Conservation (phyloP, 37 sponge, comb jelly and placozoan species). For the Theonella swinhoei region DNA sequence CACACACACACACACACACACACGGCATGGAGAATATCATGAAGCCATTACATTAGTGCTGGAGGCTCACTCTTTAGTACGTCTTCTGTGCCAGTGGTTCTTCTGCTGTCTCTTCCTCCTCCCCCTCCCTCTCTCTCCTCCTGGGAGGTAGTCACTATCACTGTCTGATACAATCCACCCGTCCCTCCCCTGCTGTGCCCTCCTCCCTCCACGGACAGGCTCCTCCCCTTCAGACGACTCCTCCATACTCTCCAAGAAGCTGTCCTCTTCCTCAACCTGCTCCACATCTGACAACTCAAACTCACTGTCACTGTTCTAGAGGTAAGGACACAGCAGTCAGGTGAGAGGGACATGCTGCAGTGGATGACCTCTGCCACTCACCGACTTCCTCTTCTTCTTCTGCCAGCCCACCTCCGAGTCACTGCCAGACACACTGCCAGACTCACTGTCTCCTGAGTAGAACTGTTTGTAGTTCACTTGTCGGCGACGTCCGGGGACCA, state of each 20-base stretch:
- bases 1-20: no score
- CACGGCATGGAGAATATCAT: no score
- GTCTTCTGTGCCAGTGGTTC: constrained; percentile 12
- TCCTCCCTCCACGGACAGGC: background rate
- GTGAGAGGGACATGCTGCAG: background rate
- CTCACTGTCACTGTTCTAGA: constrained; percentile 43
- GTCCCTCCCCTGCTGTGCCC: background rate
- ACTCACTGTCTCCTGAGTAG: background rate
- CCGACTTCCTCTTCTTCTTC: background rate
- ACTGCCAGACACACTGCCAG: background rate
- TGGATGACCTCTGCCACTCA: background rate
- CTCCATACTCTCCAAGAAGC: background rate
- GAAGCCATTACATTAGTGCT: no score
- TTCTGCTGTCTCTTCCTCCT: constrained; percentile 3
- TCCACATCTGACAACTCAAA: constrained; percentile 31
- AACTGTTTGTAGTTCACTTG: background rate
- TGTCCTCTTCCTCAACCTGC: constrained; percentile 8
- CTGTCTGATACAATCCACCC: constrained; percentile 19
- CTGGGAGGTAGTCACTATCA: constrained; percentile 61
- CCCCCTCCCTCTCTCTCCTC: constrained; percentile 21
- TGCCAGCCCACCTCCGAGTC: background rate
- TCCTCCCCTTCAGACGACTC: background rate
- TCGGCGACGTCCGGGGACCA: background rate
- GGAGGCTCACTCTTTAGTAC: background rate
- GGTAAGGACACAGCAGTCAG: background rate